Evolutionary conservation across 2,797 vertebrate genomes (phyloP).

Genomic region (Anolis apletophallus): DNA sequence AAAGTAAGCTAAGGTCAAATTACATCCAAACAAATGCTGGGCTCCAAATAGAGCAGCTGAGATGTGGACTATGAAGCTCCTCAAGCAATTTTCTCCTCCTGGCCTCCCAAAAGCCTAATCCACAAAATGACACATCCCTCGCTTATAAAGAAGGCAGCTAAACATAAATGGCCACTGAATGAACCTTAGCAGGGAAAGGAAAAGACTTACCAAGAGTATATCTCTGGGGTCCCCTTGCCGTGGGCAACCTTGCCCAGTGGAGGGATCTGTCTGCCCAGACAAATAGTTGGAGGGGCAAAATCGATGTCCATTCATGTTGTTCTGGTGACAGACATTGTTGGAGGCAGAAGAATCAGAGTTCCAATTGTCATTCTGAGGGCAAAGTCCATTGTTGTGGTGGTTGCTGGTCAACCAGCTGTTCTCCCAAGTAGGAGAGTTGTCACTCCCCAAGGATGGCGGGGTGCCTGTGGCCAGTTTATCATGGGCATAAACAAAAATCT

Average conservation of each 20-base stretch:
- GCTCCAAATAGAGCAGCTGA: not conserved
- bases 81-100: not conserved
- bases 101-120: not conserved
- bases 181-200: not conserved
- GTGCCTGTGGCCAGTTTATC: conserved; percentile 81
- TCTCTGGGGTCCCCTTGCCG: conserved; percentile 77
- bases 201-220: conserved; percentile 84
- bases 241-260: conserved; percentile 76
- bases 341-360: conserved; percentile 45
- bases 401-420: conserved; percentile 74
- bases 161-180: too few species aligned
- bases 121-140: too few species aligned
- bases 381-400: conserved; percentile 76
- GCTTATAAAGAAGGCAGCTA: not conserved
- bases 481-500: conserved; percentile 89
- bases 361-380: conserved; percentile 77
- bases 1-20: not conserved
- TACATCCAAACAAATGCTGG: not conserved
- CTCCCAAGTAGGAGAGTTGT: conserved; percentile 74
- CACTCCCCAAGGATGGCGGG: conserved; percentile 27
- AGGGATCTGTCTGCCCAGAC: conserved; percentile 63
- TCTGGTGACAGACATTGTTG: conserved; percentile 69
- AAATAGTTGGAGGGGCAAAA: conserved; percentile 76
- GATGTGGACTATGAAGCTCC: not conserved
- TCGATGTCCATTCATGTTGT: conserved; percentile 75